These are phyloP conservation scores for Trichacis sp. DNA, from an alignment of 2,888 invertebrate species.

Conservation along the genomic window DNA sequence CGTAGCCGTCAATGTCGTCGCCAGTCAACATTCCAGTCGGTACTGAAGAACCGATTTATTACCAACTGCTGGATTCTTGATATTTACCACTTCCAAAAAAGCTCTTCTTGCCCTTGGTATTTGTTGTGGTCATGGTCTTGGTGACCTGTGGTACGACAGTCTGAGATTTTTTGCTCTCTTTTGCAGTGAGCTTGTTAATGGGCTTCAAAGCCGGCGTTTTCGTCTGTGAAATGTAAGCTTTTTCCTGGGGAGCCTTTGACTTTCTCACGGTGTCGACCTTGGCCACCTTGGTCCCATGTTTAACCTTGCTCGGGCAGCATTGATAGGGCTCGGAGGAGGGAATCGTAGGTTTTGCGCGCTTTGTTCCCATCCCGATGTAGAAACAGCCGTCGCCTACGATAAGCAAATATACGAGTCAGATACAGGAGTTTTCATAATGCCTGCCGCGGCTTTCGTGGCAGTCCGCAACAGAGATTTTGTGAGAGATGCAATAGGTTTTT, in stretches of 20 bases:
- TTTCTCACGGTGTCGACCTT: conserved; percentile 72
- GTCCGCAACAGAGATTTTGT: conserved; percentile 13
- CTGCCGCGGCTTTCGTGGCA: conserved; percentile 28
- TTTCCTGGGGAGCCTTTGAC: conserved; percentile 41
- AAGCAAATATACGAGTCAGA: conserved; percentile 81
- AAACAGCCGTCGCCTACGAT: conserved; percentile 97
- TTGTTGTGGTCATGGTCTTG: conserved; percentile 69
- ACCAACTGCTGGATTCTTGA: conserved; percentile 50
- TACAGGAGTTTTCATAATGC: conserved; percentile 44
- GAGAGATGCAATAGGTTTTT: conserved; percentile 8
- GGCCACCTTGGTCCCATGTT: conserved; percentile 83
- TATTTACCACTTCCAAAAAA: conserved; percentile 87
- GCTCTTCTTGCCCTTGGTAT: conserved; percentile 81
- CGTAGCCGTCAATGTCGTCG: conserved; percentile 11
- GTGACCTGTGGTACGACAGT: conserved; percentile 51
- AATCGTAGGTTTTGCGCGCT: conserved; percentile 80
- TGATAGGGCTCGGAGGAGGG: conserved; percentile 89
- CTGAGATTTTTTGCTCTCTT: conserved; percentile 67
- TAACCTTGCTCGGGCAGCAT: conserved; percentile 90
- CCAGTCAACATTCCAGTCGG: no score
- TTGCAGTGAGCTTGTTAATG: conserved; percentile 68
- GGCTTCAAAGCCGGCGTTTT: conserved; percentile 60
- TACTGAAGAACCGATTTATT: not conserved
- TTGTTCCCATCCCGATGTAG: conserved; percentile 95
- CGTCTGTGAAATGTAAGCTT: conserved; percentile 53